These are phyloP conservation scores for Neodiprion lecontei DNA, from an alignment of 1,140 invertebrate species.

Conservation along the genomic window DNA sequence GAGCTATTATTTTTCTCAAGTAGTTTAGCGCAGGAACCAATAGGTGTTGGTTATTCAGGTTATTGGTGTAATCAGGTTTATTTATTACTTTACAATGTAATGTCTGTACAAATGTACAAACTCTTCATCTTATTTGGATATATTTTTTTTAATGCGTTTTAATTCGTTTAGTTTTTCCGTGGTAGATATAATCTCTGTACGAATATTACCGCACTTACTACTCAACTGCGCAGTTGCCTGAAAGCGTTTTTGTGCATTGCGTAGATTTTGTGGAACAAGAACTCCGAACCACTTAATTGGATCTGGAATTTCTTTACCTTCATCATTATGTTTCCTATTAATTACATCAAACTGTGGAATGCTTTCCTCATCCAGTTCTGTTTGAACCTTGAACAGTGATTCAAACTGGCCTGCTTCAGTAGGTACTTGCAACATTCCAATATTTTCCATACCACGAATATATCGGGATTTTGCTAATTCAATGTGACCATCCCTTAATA, in stretches of 20 bases:
- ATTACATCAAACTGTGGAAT: constrained; percentile 52
- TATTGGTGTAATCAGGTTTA: background rate
- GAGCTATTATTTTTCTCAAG: no score
- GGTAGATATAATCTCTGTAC: constrained; percentile 59
- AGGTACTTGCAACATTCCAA: constrained; percentile 71
- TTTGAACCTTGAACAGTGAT: constrained; percentile 48
- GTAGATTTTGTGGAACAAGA: constrained; percentile 74
- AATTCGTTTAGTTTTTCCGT: constrained; percentile 35
- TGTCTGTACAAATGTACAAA: constrained; percentile 11
- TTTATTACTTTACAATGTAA: background rate
- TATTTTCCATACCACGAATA: constrained; percentile 72
- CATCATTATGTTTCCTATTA: constrained; percentile 46
- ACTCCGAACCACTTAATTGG: constrained; percentile 80
- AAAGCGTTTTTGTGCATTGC: constrained; percentile 71
- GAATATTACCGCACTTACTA: constrained; percentile 70
- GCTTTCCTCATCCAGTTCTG: constrained; percentile 45
- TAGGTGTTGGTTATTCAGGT: constrained; percentile 7
- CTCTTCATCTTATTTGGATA: constrained; percentile 9
- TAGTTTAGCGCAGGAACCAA: no score
- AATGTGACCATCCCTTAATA: constrained; percentile 68
- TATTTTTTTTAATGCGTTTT: constrained; percentile 32
- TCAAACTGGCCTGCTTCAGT: constrained; percentile 63
- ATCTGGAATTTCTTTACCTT: constrained; percentile 59
- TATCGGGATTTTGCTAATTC: constrained; percentile 76
- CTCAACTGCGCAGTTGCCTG: constrained; percentile 68